phyloP scores from a whole-genome alignment of 1,140 invertebrate genomes.

The Xylocopa sonorina region DNA sequence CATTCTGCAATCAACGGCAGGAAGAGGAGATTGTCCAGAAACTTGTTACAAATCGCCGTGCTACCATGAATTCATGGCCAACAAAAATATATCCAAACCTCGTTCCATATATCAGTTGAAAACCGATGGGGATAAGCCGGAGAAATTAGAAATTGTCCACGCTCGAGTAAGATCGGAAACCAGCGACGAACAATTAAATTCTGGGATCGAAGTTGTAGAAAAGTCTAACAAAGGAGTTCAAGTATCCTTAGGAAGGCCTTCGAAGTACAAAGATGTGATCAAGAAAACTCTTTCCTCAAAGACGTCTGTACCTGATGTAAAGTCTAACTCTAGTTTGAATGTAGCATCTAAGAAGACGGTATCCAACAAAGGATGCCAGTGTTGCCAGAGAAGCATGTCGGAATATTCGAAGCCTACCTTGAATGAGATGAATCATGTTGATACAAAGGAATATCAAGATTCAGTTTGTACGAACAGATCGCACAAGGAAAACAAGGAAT shows the following conservation, averaged over 20 bases:
- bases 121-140: neutral
- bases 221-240: conserved; percentile 12
- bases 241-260: conserved; percentile 24
- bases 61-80: conserved; percentile 21
- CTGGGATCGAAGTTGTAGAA: neutral
- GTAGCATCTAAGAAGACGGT: neutral
- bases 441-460: conserved; percentile 28
- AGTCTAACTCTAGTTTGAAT: conserved; percentile 32
- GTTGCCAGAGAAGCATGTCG: conserved; percentile 7
- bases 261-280: conserved; percentile 18
- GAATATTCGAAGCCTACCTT: neutral
- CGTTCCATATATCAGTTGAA: neutral
- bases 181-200: neutral
- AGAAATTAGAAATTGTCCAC: neutral
- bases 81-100: neutral
- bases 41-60: conserved; percentile 23
- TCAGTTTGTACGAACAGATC: conserved; percentile 13
- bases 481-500: neutral
- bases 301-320: conserved; percentile 28
- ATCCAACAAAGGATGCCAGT: neutral
- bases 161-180: neutral
- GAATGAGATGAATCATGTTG: neutral
- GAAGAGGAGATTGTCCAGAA: conserved; percentile 1
- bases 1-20: neutral
- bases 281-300: conserved; percentile 47